Evolutionary conservation across 2,888 invertebrate species (phyloP).

Genomic region (Drosophila mettleri): DNA sequence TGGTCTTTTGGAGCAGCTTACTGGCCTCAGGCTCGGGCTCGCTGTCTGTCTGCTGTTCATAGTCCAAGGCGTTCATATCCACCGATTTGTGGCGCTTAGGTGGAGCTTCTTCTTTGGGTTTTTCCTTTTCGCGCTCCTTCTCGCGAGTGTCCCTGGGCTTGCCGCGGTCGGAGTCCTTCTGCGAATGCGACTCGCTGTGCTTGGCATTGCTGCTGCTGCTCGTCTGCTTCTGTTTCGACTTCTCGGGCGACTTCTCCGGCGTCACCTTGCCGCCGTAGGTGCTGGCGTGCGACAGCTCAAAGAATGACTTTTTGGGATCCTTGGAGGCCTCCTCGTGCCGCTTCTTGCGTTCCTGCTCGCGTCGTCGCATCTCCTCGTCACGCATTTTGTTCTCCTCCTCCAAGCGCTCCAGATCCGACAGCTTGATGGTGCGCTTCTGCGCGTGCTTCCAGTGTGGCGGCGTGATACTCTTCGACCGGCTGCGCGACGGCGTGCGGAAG

Average conservation of each 20-base stretch:
- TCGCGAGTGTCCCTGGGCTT: slow-evolving; percentile 52
- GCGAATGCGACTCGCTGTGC: slow-evolving; percentile 38
- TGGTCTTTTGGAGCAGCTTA: slow-evolving; percentile 41
- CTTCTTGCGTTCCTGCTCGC: slow-evolving; percentile 86
- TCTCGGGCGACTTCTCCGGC: slow-evolving; percentile 78
- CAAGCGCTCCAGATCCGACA: slow-evolving; percentile 91
- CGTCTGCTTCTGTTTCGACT: slow-evolving; percentile 23
- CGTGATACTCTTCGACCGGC: slow-evolving; percentile 94
- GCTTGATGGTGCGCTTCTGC: slow-evolving; percentile 92
- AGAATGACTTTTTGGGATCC: slow-evolving; percentile 84
- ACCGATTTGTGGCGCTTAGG: slow-evolving; percentile 84
- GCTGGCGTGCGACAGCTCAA: slow-evolving; percentile 85
- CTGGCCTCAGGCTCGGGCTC: slow-evolving; percentile 86
- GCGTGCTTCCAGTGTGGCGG: slow-evolving; percentile 98
- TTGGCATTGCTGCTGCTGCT: slow-evolving; percentile 76
- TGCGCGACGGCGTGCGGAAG: slow-evolving; percentile 92
- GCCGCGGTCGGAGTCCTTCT: slow-evolving; percentile 48
- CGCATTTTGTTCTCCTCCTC: slow-evolving; percentile 89
- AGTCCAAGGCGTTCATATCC: slow-evolving; percentile 91
- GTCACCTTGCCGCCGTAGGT: slow-evolving; percentile 81
- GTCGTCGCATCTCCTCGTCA: slow-evolving; percentile 87
- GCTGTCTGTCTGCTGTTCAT: slow-evolving; percentile 87
- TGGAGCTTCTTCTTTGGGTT: slow-evolving; percentile 54
- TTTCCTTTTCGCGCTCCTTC: slow-evolving; percentile 56
- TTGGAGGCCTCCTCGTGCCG: slow-evolving; percentile 86